Evolutionary conservation across 2,113 vertebrate species (phyloP).

Genomic region (Fregata magnificens): DNA sequence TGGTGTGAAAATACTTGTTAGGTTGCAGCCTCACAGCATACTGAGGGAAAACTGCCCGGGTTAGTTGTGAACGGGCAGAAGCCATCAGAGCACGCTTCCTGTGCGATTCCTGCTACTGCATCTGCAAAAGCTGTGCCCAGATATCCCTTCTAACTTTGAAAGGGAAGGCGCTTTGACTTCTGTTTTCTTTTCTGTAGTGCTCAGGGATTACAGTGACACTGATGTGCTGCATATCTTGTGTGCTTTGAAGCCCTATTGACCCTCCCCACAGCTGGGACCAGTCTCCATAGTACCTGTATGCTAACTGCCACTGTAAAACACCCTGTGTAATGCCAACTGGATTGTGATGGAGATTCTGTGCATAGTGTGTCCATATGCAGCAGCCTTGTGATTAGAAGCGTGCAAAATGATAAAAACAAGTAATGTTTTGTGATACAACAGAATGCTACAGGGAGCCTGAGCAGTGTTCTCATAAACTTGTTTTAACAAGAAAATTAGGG

Average conservation of each 20-base stretch:
- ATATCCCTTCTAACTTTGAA: background rate
- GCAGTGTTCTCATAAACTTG: background rate
- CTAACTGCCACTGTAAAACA: background rate
- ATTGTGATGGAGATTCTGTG: background rate
- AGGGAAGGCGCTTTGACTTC: background rate
- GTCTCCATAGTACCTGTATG: background rate
- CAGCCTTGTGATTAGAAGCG: background rate
- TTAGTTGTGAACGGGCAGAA: background rate
- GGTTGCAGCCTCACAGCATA: background rate
- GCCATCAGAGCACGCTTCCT: rapidly evolving
- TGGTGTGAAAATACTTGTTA: background rate
- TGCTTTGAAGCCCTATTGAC: rapidly evolving
- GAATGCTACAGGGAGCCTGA: background rate
- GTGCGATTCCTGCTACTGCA: background rate
- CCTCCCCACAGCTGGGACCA: background rate
- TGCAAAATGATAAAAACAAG: background rate
- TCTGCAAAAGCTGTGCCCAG: background rate
- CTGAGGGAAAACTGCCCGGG: background rate
- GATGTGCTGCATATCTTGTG: background rate
- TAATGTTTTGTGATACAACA: background rate
- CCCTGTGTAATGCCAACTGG: background rate
- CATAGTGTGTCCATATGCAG: background rate
- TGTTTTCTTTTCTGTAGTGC: background rate
- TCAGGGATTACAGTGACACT: background rate
- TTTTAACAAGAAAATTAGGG: background rate